Conservation (phyloP, 2,113 vertebrate genomes). For the Calidris pygmaea region DNA sequence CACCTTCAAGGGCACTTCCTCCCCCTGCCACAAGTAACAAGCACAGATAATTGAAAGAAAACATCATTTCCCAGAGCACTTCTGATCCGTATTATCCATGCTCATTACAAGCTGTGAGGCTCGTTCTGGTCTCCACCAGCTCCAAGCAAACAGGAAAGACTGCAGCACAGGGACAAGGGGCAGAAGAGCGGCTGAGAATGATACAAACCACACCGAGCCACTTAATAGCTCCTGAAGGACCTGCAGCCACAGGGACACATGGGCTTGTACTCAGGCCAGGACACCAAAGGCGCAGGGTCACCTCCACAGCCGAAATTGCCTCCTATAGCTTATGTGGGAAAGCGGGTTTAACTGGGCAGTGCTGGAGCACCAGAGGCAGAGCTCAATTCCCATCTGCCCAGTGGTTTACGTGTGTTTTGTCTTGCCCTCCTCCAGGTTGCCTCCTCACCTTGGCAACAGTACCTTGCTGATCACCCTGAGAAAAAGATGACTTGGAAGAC, state of each 20-base stretch:
- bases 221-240: not conserved
- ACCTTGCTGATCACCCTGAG: not conserved
- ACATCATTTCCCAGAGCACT: conserved; percentile 1
- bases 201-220: not conserved
- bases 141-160: not conserved
- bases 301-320: not conserved
- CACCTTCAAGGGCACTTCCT: conserved; percentile 25
- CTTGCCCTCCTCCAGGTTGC: not conserved
- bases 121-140: not conserved
- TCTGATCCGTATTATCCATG: conserved; percentile 17
- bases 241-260: not conserved
- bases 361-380: not conserved
- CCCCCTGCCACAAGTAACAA: conserved; percentile 8
- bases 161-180: not conserved
- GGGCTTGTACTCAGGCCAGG: not conserved
- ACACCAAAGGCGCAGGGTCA: not conserved
- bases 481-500: not conserved
- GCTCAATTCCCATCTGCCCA: not conserved
- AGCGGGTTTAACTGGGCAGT: not conserved
- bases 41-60: conserved; percentile 49
- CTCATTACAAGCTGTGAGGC: not conserved
- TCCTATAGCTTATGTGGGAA: not conserved
- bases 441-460: not conserved
- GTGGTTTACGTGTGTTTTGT: not conserved
- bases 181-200: not conserved